These are phyloP conservation scores for Calcarius lapponicus DNA, from an alignment of 2,797 vertebrate genomes.

Conservation along the genomic window DNA sequence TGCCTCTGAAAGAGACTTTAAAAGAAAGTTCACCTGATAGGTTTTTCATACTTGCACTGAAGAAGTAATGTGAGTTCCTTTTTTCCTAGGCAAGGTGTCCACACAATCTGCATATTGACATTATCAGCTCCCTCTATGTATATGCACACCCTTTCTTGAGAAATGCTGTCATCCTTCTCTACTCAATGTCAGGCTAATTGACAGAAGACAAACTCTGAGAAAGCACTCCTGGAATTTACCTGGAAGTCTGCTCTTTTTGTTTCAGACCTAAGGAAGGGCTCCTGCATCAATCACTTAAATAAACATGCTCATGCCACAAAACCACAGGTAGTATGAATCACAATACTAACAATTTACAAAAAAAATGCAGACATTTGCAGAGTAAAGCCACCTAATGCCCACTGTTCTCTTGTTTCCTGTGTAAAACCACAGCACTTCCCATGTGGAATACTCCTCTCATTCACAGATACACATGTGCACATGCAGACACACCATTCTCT, in stretches of 20 bases:
- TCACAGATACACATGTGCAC: not conserved
- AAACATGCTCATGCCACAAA: not conserved
- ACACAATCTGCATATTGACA: not conserved
- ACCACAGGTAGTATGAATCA: not conserved
- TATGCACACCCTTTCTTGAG: not conserved
- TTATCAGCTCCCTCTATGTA: not conserved
- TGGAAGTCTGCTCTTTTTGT: not conserved
- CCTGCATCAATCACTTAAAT: not conserved
- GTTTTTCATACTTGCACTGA: not conserved
- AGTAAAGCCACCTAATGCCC: not conserved
- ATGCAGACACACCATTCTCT: not conserved
- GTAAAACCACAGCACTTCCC: not conserved
- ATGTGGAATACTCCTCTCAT: not conserved
- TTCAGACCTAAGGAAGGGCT: not conserved
- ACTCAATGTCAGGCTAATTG: not conserved
- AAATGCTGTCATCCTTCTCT: not conserved
- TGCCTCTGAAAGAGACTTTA: not conserved
- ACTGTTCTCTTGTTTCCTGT: not conserved
- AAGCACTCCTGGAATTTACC: not conserved
- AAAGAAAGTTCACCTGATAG: not conserved
- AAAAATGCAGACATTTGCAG: not conserved
- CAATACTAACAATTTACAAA: not conserved
- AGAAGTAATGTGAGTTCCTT: not conserved
- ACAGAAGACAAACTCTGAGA: not conserved
- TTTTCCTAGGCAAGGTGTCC: not conserved